Base-by-base conservation (phyloP, 2,797 vertebrate genomes). In the Parauchenoglanis ngamensis region DNA sequence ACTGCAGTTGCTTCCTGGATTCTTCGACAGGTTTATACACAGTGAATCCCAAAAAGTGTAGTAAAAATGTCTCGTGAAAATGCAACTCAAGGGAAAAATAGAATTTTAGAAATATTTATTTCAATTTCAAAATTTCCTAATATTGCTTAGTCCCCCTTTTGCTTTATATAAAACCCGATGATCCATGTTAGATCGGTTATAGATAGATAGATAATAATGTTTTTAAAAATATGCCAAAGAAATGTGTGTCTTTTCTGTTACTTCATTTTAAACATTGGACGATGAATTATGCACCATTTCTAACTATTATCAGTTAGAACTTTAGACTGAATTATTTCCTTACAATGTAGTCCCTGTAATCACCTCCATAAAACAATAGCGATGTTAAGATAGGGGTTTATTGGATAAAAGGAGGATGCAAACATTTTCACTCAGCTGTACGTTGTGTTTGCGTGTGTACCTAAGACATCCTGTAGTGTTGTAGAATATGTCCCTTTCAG, bases 381-480 rank as follows among this genome's bases (percentile, higher is more conserved):
- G 46, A 49, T 49, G 46, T 49, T 49, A 49, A 49, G 46, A 49
- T 23, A 40, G 31, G 23, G 8, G 4, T 52, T n/a, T 52, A 49
- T 10, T 54, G 10, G n/a, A 59, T 12, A 79, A 19, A 3, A 57
- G 77, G 21, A 44, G 5, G 7, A 52, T 7, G 6, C 52, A 57
- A 78, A 57, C 11, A 0, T 65, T 65, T 61, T 56, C 11, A 25
- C 56, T 81, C 12, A 10, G 61, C 46, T 31, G 8, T 75, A 61
- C 1, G 7, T 28, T 75, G 46, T 86, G 70, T 87, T 61, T 83
- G 78, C 56, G 7, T n/a, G 40, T 56, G 52, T 94, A 99, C 98
- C 98, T 97, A 92, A 99, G 97, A 92, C 97, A 98, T 90, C 98
- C 98, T 0, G 97, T 99, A 89, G 98, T 97, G 46, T 98, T 99